These are phyloP conservation scores for Stegostoma tigrinum DNA, from an alignment of 2,113 vertebrate genomes.

Conservation along the genomic window DNA sequence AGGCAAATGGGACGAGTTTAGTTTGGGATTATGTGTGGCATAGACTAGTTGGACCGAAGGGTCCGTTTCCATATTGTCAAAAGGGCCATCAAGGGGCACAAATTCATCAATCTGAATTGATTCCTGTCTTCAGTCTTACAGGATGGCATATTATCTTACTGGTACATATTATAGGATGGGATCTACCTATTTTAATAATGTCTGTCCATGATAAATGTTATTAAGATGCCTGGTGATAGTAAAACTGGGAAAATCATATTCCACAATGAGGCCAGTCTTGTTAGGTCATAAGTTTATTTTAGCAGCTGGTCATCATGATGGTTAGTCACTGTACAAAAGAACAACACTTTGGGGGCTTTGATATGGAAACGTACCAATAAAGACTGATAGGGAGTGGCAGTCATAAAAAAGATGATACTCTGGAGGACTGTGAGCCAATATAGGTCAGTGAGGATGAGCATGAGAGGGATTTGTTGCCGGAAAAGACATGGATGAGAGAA, in stretches of 20 bases:
- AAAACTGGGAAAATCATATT: background rate
- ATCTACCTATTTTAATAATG: background rate
- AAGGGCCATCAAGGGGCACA: too few relatives aligned
- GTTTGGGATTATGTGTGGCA: too few relatives aligned
- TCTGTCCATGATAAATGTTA: background rate
- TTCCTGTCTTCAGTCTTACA: background rate
- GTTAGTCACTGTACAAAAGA: background rate
- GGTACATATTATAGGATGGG: background rate
- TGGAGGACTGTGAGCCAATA: background rate
- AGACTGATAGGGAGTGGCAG: background rate
- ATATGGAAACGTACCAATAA: background rate
- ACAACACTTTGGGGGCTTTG: background rate
- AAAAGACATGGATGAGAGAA: background rate
- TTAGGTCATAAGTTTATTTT: too few relatives aligned
- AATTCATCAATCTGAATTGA: too few relatives aligned
- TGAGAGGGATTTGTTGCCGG: background rate
- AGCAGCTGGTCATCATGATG: too few relatives aligned
- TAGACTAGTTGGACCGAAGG: too few relatives aligned
- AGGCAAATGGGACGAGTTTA: too few relatives aligned
- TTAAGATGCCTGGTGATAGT: too few relatives aligned
- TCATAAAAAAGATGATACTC: background rate
- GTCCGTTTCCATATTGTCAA: too few relatives aligned
- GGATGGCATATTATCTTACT: background rate
- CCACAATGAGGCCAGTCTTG: too few relatives aligned
- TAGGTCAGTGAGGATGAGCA: background rate